phyloP scores from a whole-genome alignment of 2,113 vertebrate species.

The Thryonomys swinderianus region DNA sequence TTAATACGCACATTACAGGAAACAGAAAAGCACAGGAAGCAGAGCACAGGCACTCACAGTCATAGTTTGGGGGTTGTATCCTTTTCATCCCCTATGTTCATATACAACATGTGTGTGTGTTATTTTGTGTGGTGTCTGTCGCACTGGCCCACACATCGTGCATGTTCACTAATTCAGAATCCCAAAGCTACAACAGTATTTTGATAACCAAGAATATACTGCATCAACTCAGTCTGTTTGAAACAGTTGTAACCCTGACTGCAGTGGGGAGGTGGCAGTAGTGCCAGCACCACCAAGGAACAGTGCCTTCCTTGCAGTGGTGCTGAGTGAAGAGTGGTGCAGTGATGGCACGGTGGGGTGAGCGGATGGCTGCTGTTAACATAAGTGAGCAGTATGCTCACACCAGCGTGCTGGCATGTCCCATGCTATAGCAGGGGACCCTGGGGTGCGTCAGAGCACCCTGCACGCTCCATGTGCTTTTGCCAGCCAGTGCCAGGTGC shows the following conservation, averaged over 20 bases:
- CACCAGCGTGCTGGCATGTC: not conserved
- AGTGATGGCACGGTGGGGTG: not conserved
- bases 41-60: conserved; percentile 7
- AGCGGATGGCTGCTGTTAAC: not conserved
- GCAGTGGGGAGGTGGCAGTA: not conserved
- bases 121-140: not conserved
- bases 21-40: conserved; percentile 32
- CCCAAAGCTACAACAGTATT: not conserved
- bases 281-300: conserved; percentile 31
- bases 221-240: not conserved
- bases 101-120: not conserved
- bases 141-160: conserved; percentile 36
- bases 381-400: not conserved
- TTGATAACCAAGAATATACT: conserved; percentile 15
- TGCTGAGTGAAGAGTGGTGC: conserved; percentile 42
- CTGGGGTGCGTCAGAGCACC: not conserved
- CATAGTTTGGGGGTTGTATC: not conserved
- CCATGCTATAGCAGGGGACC: not conserved
- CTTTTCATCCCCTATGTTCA: not conserved
- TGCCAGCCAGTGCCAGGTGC: not conserved
- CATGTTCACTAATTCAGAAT: conserved; percentile 3
- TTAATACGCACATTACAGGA: conserved; percentile 52
- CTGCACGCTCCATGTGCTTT: not conserved
- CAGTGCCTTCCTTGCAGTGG: conserved; percentile 43
- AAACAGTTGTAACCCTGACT: conserved; percentile 16